Evolutionary conservation across 92 coral and sea anemone genomes (phyloP), one percentile per base, ranked within the genome.

Genomic region (Parazoanthus swiftii): DNA sequence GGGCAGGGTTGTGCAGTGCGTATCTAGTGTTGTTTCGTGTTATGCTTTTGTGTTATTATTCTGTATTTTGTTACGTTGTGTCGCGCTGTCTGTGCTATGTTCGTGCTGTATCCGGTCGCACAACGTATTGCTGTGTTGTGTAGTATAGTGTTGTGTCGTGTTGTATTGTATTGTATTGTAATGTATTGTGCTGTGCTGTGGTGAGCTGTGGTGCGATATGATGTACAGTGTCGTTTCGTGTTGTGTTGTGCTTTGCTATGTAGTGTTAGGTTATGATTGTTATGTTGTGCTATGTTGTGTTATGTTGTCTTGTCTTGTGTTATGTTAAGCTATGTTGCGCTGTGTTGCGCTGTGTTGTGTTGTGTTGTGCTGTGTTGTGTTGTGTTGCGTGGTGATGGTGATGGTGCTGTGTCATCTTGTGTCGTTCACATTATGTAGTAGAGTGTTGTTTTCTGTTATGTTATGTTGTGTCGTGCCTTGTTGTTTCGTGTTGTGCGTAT

Each of bases 61-160:
- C 54, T 18, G 73, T 35, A 51, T 36, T 36, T 0, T 81, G 67
- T 58, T 6, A 5, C 14, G 43, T 35, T 4, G 26, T 58, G 74
- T 63, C 10, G 67, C 7, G 50, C 50, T 33, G n/a, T 72, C 13
- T 80, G 8, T 58, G 13, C 33, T 51, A 2, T 72, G 18, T 44
- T 73, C 42, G 36, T 85, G 37, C 13, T 26, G 70, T 85, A 35
- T 73, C 5, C 46, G 26, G 42, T 73, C 13, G 77, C n/a, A 15
- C 26, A 0, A 4, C 16, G 1, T 29, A 8, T 72, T 81, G 44
- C 18, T 81, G 85, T 81, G 37, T 26, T 81, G 85, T 20, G 37
- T 26, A 16, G 72, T 81, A 20, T 26, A 2, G 85, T 81, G 85
- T 11, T 81, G n/a, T n/a, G n/a, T n/a, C n/a, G 85, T 81, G 44